Evolutionary conservation across 2,113 vertebrate genomes (phyloP), one percentile per base, ranked within the genome.

Genomic region (Apeltes quadracus): DNA sequence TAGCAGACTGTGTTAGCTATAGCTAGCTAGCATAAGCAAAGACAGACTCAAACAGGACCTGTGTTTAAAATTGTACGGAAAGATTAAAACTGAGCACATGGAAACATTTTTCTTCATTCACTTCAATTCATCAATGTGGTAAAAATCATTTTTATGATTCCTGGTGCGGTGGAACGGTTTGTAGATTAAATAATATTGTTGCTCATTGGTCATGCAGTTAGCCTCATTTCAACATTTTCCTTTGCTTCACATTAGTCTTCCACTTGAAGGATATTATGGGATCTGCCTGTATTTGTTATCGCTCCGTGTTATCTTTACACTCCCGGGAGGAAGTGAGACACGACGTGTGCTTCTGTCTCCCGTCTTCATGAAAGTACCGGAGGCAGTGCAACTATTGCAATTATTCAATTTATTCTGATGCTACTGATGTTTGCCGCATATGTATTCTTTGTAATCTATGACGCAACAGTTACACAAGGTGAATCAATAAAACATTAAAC

Each of bases 401-500:
- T 88, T 85, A 87, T 81, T 72, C 56, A 73, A 72, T 76, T 78
- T 59, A 88, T 89, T 85, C 78, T 87, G 88, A 90, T 79, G 78
- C 83, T 72, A 63, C 79, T 89, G 84, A 88, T 83, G 78, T 87
- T 71, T 3, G 51, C 57, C 55, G 23, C 62, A n/a, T 59, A 73
- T 75, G 64, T 25, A 84, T 81, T 90, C 87, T 84, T 65, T 87
- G 78, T 89, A 83, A 91, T 88, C 75, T 75, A 77, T 90, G 87
- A 92, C 89, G 91, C 88, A 92, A 91, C 67, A 61, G 72, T 88
- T 87, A 74, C 89, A 89, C 72, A 59, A 78, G 71, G 78, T 72
- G 63, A 82, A 85, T 91, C 73, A 77, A 90, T 88, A 82, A 90
- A 86, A 84, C 70, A 91, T 82, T 36, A 77, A 59, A 80, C 68